A percentile compares a stretch with the other conserved stretches of the same genome.
phyloP scores from a whole-genome alignment of 1,140 invertebrate species.

The Pachypsylla venusta region DNA sequence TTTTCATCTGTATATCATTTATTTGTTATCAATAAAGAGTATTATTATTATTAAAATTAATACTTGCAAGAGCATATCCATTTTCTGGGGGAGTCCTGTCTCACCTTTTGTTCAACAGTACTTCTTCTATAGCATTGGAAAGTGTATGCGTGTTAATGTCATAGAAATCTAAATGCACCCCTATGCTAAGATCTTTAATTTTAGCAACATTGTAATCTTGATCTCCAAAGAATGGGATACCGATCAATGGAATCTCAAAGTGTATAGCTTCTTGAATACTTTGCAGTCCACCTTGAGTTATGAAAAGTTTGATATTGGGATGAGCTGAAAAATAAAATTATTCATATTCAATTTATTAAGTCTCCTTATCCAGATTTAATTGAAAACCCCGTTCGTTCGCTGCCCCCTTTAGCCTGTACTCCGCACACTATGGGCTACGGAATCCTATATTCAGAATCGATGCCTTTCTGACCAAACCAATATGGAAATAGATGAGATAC shows the following conservation, averaged over 20 bases:
- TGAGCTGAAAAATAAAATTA: conserved; percentile 19
- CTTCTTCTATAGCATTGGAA: neutral
- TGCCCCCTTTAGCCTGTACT: too few relatives aligned
- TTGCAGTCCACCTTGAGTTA: conserved; percentile 35
- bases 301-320: conserved; percentile 17
- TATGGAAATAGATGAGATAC: too few relatives aligned
- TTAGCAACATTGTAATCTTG: conserved; percentile 23
- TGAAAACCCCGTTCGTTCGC: neutral
- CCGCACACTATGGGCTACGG: too few relatives aligned
- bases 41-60: too few relatives aligned
- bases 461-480: too few relatives aligned
- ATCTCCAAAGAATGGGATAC: conserved; percentile 32
- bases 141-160: neutral
- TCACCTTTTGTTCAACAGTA: conserved; percentile 1
- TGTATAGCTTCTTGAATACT: conserved; percentile 31
- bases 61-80: too few relatives aligned
- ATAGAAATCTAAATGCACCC: neutral
- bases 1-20: too few relatives aligned
- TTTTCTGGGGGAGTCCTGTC: too few relatives aligned
- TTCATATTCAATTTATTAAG: neutral
- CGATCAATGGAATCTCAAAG: conserved; percentile 24
- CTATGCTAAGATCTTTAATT: neutral
- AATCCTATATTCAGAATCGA: too few relatives aligned
- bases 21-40: too few relatives aligned
- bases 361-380: too few relatives aligned